phyloP scores from a whole-genome alignment of 2,888 invertebrate genomes.

The Cyclophora punctaria region DNA sequence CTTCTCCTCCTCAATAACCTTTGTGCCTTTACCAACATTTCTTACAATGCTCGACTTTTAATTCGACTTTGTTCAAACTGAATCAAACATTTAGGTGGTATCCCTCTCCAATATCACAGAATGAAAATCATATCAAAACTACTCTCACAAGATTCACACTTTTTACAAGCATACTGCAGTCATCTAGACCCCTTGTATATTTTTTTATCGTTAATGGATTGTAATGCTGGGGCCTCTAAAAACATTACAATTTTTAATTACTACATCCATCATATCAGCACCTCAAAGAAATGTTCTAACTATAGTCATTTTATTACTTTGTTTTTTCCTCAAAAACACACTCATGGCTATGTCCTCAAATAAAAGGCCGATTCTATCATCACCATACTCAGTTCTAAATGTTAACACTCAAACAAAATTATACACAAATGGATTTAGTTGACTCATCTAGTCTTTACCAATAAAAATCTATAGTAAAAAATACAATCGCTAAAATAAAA shows the following conservation, averaged over 20 bases:
- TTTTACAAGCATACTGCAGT: slow-evolving; percentile 27
- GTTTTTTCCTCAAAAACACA: too few relatives aligned
- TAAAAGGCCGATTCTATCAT: slow-evolving; percentile 11
- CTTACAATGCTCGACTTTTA: slow-evolving; percentile 32
- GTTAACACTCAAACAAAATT: slow-evolving; percentile 6
- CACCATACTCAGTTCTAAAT: slow-evolving; percentile 1
- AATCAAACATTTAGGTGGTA: slow-evolving; percentile 49
- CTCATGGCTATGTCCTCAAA: background rate
- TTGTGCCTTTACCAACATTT: slow-evolving; percentile 60
- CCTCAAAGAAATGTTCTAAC: too few relatives aligned
- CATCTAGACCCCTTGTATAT: slow-evolving; percentile 4
- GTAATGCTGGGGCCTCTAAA: slow-evolving; percentile 1
- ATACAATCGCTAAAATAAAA: slow-evolving; percentile 21
- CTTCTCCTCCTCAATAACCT: slow-evolving; percentile 57
- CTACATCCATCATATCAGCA: too few relatives aligned
- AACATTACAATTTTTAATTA: too few relatives aligned
- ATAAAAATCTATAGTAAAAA: slow-evolving; percentile 17
- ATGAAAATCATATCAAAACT: slow-evolving; percentile 53
- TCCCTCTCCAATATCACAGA: slow-evolving; percentile 67
- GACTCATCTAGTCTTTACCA: background rate
- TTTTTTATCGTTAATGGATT: background rate
- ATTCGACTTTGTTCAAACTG: slow-evolving; percentile 36
- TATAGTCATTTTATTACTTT: too few relatives aligned
- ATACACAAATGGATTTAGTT: slow-evolving; percentile 13
- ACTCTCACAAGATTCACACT: slow-evolving; percentile 41